Base-by-base conservation (phyloP, 2,888 invertebrate species). In the Pediacus dermestoides region DNA sequence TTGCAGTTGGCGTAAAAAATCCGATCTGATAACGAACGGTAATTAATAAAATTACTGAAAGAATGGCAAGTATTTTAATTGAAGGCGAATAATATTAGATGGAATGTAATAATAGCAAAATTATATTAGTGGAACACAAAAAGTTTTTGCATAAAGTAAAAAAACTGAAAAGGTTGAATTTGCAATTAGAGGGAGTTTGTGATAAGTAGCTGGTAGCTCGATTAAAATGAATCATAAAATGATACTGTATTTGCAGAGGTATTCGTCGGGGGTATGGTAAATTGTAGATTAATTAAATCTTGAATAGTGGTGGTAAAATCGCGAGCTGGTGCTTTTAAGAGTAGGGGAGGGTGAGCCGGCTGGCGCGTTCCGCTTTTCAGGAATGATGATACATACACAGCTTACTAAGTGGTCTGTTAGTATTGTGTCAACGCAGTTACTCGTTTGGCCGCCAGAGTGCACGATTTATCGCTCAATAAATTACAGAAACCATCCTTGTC, bases 391-490 rank as follows among this genome's bases (percentile, higher is more conserved):
- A 55, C 56, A 53, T 46, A 49, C 56, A 55, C 50, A 55, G 54
- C 58, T 56, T 59, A 58, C 60, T 61, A 62, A 68, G 67, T 68
- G 67, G 67, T 67, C 67, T 67, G 67, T 67, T 67, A 65, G 67
- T 66, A 67, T 66, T 67, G 64, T 68, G 67, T 67, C 67, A 67
- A 66, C 65, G 66, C 63, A 66, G 66, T 66, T 68, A 64, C 66
- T 63, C 64, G 64, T 66, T 66, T 63, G 61, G 60, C 66, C 66
- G 67, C 64, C 65, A 66, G 67, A 66, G 67, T 63, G 66, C 65
- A 67, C 66, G 63, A 67, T 68, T 67, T 68, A 68, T 67, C 68
- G 68, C 67, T 68, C 68, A 67, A 68, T 68, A 68, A 67, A 67
- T 68, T 67, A 68, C 63, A 53, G 49, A 53, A 51, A 54, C 57